A percentile compares a stretch with the other conserved stretches of the same genome.
phyloP scores from a whole-genome alignment of 2,888 invertebrate species.

The Mythimna lalbum region DNA sequence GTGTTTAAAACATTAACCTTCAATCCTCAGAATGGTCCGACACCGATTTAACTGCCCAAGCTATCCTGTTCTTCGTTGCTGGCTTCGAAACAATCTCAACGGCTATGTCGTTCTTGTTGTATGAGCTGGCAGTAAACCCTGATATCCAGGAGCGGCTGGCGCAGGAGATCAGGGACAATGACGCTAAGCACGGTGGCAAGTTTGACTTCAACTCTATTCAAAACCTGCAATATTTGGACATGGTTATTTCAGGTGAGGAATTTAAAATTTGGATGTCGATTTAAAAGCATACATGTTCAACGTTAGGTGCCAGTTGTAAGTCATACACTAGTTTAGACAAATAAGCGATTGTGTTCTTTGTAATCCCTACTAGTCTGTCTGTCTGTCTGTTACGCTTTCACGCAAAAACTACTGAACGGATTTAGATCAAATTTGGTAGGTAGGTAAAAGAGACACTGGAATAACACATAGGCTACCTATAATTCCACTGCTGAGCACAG shows the following conservation, averaged over 20 bases:
- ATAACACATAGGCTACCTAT: too few species aligned
- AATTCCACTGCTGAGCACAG: too few species aligned
- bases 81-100: slow-evolving; percentile 89
- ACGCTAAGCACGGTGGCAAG: slow-evolving; percentile 79
- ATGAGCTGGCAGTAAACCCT: slow-evolving; percentile 91
- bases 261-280: not conserved
- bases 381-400: too few species aligned
- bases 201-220: slow-evolving; percentile 88
- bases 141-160: slow-evolving; percentile 90
- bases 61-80: slow-evolving; percentile 89
- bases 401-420: too few species aligned
- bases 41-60: slow-evolving; percentile 84
- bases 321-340: too few species aligned
- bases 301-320: too few species aligned
- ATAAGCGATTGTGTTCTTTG: too few species aligned
- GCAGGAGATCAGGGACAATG: slow-evolving; percentile 88
- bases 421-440: too few species aligned
- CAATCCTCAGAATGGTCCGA: slow-evolving; percentile 76
- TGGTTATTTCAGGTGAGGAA: slow-evolving; percentile 89
- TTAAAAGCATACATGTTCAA: not conserved
- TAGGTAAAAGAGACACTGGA: too few species aligned
- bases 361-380: too few species aligned
- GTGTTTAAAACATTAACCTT: not conserved
- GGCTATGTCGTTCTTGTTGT: slow-evolving; percentile 86
- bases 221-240: slow-evolving; percentile 91